These are phyloP conservation scores for Archilochus colubris DNA, from an alignment of 2,113 vertebrate genomes.

Conservation along the genomic window DNA sequence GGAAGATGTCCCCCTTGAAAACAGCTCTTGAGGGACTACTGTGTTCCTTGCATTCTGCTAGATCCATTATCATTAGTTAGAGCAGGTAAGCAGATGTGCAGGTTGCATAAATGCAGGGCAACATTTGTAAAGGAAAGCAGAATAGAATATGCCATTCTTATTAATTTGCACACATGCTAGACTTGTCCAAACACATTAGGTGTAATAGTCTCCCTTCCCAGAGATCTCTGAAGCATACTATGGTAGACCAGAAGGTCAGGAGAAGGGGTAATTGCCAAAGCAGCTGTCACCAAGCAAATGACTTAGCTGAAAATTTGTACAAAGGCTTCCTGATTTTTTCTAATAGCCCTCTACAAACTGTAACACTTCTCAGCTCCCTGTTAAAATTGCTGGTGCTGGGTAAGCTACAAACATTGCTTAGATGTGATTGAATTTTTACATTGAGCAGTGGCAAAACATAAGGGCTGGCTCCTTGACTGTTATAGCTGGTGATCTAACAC, in stretches of 20 bases:
- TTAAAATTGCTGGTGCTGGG: neutral
- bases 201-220: constrained; percentile 51
- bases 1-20: neutral
- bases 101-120: constrained; percentile 37
- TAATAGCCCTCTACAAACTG: neutral
- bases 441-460: neutral
- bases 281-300: constrained; percentile 60
- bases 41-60: constrained; percentile 56
- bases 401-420: neutral
- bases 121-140: constrained; percentile 60
- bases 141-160: constrained; percentile 24
- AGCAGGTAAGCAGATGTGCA: constrained; percentile 74
- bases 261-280: constrained; percentile 68
- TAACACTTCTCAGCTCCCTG: neutral
- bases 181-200: constrained; percentile 70
- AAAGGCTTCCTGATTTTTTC: constrained; percentile 11
- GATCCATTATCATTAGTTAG: constrained; percentile 64
- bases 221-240: constrained; percentile 58
- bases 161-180: constrained; percentile 65
- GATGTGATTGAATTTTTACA: neutral
- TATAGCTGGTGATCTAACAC: neutral
- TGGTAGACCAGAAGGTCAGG: constrained; percentile 59
- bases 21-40: constrained; percentile 46
- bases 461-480: neutral
- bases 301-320: constrained; percentile 28